phyloP scores from a whole-genome alignment of 1,140 invertebrate species.

The Polypedilum pembai region DNA sequence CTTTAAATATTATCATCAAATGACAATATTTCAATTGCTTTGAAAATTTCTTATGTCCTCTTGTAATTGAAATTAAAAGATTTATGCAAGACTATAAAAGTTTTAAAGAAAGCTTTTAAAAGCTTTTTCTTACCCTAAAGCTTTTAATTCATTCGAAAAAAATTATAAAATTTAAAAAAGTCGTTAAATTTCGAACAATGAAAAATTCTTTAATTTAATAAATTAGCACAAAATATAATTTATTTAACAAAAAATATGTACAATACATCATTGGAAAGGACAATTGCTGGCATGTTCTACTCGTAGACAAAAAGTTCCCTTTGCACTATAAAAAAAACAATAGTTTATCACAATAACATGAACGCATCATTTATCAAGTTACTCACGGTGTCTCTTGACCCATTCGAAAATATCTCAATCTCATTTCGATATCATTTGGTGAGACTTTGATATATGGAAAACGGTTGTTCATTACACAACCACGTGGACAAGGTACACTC shows the following conservation, averaged over 20 bases:
- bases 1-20: not conserved
- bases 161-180: not conserved
- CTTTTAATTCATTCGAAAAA: not conserved
- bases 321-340: not conserved
- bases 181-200: not conserved
- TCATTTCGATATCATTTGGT: conserved; percentile 9
- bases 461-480: conserved; percentile 47
- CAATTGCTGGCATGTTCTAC: conserved; percentile 21
- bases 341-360: not conserved
- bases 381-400: not conserved
- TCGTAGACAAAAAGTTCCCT: not conserved
- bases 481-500: conserved; percentile 51
- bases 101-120: not conserved
- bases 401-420: not conserved
- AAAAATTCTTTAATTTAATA: too few species aligned
- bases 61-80: not conserved
- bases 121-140: not conserved
- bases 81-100: not conserved
- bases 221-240: too few species aligned
- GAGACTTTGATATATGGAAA: conserved; percentile 30
- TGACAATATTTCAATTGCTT: not conserved
- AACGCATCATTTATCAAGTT: not conserved
- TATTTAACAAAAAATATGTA: too few species aligned
- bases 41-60: not conserved
- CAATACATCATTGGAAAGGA: not conserved